These are phyloP conservation scores for Polymixis flavicincta DNA, from an alignment of 2,888 invertebrate species.

Conservation along the genomic window DNA sequence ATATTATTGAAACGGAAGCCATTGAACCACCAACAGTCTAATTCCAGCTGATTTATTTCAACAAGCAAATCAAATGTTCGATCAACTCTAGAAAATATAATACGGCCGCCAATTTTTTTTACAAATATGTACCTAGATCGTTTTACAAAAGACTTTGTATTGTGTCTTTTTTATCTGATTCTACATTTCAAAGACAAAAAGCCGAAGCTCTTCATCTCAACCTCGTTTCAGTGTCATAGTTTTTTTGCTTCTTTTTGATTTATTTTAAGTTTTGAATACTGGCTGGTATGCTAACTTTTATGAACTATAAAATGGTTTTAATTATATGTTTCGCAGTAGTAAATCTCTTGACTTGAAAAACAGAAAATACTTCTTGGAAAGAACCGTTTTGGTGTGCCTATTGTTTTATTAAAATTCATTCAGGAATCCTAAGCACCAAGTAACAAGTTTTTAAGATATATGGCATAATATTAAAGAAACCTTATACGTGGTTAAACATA, in stretches of 20 bases:
- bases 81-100: slow-evolving; percentile 31
- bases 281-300: slow-evolving; percentile 27
- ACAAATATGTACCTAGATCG: background rate
- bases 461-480: slow-evolving; percentile 13
- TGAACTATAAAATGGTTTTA: slow-evolving; percentile 46
- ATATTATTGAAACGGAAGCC: slow-evolving; percentile 14
- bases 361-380: slow-evolving; percentile 20
- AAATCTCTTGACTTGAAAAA: slow-evolving; percentile 9
- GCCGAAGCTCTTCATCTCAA: slow-evolving; percentile 23
- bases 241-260: slow-evolving; percentile 16
- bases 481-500: slow-evolving; percentile 29
- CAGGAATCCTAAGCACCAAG: background rate
- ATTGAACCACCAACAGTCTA: slow-evolving; percentile 19
- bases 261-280: slow-evolving; percentile 22
- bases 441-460: background rate
- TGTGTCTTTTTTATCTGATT: slow-evolving; percentile 15
- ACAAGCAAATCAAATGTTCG: slow-evolving; percentile 37
- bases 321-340: slow-evolving; percentile 7
- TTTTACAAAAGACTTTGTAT: slow-evolving; percentile 19
- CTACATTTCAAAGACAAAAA: slow-evolving; percentile 28
- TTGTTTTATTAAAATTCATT: slow-evolving; percentile 7
- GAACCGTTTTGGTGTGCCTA: background rate
- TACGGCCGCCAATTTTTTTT: slow-evolving; percentile 11
- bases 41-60: slow-evolving; percentile 25
- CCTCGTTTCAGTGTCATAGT: slow-evolving; percentile 21